Evolutionary conservation across 23 tunicate species (phyloP), one percentile per base, ranked within the genome.

Genomic region (Ciona savignyi): DNA sequence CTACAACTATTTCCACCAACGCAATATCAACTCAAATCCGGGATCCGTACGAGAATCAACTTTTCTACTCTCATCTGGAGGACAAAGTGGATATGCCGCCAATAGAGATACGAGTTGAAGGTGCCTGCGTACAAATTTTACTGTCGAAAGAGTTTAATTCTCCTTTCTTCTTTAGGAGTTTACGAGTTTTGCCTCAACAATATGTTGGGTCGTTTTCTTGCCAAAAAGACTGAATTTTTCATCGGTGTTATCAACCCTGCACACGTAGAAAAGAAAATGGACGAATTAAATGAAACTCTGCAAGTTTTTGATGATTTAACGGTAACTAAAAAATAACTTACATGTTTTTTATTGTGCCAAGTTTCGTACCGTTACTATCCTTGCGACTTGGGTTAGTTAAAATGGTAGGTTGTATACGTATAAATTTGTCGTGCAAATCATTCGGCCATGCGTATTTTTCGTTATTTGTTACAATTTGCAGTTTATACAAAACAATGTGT

Each of bases 141-240:
- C n/a, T n/a, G n/a, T n/a, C n/a, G n/a, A n/a, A n/a, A n/a, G n/a
- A n/a, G n/a, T n/a, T n/a, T n/a, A n/a, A n/a, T n/a, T n/a, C n/a
- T 49, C 20, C 20, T 49, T 49, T 15, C 20, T 49, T 49, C 20
- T 49, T 4, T 25, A 63, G 67, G 67, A 9, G 67, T 63, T 20
- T 63, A 63, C 67, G 67, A 63, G 24, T 63, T 63, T 63, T 63
- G 67, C 22, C 22, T 63, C 22, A 63, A 25, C 67, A 63, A 63
- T 22, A 9, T 63, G 6, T 9, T 63, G 23, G 67, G 67, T 25
- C 67, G 67, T 4, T 63, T 63, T 22, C 67, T 63, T 63, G 15
- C 15, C 26, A 63, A 63, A 25, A 63, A 63, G 67, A 25, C 28
- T 11, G 28, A 63, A 63, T 23, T 63, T 63, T 63, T n/a, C 28